Evolutionary conservation across 2,888 invertebrate species (phyloP).

Genomic region (Morpho helenor): DNA sequence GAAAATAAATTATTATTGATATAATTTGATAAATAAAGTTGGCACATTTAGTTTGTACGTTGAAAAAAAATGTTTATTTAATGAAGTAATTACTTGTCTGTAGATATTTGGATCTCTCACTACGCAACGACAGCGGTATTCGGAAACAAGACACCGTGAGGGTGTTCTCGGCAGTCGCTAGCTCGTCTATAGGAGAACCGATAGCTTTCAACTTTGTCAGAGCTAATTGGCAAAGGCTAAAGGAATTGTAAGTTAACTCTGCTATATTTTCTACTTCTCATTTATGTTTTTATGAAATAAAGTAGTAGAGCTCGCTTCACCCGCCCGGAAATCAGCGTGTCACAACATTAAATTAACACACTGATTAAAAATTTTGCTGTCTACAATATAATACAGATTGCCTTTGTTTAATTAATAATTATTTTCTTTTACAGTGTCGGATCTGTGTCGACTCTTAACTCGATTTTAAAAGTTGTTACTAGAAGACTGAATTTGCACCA

Average conservation of each 20-base stretch:
- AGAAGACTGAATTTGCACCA: constrained; percentile 86
- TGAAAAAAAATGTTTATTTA: background rate
- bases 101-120: constrained; percentile 86
- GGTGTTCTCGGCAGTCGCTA: constrained; percentile 88
- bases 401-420: too few species aligned
- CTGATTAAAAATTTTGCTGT: too few species aligned
- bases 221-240: constrained; percentile 85
- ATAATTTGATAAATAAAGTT: too few species aligned
- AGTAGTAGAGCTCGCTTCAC: too few species aligned
- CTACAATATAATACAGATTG: too few species aligned
- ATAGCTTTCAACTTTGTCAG: constrained; percentile 89
- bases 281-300: background rate
- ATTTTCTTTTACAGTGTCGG: constrained; percentile 80
- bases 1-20: too few species aligned
- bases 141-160: constrained; percentile 89
- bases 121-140: constrained; percentile 86
- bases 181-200: constrained; percentile 88
- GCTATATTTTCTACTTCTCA: background rate
- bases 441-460: constrained; percentile 84
- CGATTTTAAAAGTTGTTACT: constrained; percentile 85
- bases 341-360: too few species aligned
- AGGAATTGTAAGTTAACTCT: constrained; percentile 82
- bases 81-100: background rate
- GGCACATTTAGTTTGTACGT: too few species aligned
- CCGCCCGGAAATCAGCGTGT: too few species aligned